Evolutionary conservation across 2,113 vertebrate species (phyloP), one percentile per base, ranked within the genome.

Genomic region (Procavia capensis): DNA sequence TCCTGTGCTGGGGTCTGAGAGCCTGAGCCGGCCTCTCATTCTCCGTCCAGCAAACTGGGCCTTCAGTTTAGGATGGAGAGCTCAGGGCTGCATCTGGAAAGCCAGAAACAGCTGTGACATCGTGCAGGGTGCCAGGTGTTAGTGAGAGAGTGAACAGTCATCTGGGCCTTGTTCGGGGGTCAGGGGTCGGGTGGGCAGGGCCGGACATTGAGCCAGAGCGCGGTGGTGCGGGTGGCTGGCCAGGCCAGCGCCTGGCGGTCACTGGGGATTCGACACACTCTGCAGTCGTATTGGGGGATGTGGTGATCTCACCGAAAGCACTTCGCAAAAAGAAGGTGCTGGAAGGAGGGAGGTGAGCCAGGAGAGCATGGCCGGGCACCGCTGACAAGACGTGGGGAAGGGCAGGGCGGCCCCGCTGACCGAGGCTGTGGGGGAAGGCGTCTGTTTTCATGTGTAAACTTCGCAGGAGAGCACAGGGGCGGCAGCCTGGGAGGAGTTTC

Each of bases 21-120:
- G 1, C 34, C 10, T 16, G 8, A 31, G n/a, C 4, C 2, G 54
- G 57, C 20, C 8, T 1, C 76, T 36, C 0, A 1, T 19, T 27
- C 27, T 39, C 47, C 17, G 9, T 43, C 34, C 9, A 3, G 64
- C 19, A 70, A 31, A 61, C 31, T 11, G 36, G 50, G 74, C n/a
- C 34, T 57, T 63, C 16, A 16, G 24, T 16, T 10, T 7, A 19
- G 24, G 78, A 36, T 5, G 14, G 16, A 29, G 61, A 63, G 61
- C 24, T 20, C 14, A 9, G 61, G 27, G 57, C 24, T 27, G 61
- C 27, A 5, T 25, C 61, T 36, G 82, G 75, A 36, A 78, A 25
- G 20, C 61, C 31, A 5, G 2, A 39, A 43, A n/a, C 31, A 6
- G n/a, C 24, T 85, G 4, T 11, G 75, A 29, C 14, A 20, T 20